A percentile compares a stretch with the other conserved stretches of the same genome.
These are phyloP conservation scores for Equus przewalskii DNA, from an alignment of 2,113 vertebrate species.

Conservation along the genomic window DNA sequence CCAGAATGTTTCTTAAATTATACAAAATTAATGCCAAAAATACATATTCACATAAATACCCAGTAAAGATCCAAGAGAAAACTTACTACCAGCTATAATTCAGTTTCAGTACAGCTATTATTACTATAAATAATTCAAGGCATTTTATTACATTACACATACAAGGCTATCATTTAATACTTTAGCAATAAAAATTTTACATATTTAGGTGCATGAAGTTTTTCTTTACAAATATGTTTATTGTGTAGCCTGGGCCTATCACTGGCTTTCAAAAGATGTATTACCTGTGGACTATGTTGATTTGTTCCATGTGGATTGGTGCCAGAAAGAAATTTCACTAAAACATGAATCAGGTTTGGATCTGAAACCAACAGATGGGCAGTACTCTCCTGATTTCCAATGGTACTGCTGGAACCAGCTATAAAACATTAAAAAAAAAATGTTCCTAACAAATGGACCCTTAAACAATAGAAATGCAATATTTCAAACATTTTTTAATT, in stretches of 20 bases:
- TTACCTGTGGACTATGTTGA: conserved; percentile 98
- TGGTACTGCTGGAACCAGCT: conserved; percentile 91
- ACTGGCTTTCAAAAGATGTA: neutral
- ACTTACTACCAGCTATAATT: neutral
- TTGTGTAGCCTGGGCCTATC: neutral
- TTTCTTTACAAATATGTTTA: neutral
- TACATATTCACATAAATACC: neutral
- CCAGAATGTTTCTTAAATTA: neutral
- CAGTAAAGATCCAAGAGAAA: neutral
- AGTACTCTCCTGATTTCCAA: conserved; percentile 95
- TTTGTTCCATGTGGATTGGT: conserved; percentile 97
- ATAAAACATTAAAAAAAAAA: conserved; percentile 55
- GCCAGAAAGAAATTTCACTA: conserved; percentile 98
- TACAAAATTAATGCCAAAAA: neutral
- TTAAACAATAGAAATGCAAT: neutral
- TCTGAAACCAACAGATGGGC: conserved; percentile 98
- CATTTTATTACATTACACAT: neutral
- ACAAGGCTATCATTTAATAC: neutral
- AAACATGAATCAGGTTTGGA: conserved; percentile 95
- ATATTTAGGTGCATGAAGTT: neutral
- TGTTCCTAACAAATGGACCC: neutral
- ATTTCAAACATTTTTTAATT: neutral
- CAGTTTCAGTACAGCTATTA: neutral
- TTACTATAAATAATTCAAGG: neutral
- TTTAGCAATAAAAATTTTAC: neutral